Evolutionary conservation across 2,888 invertebrate genomes (phyloP), one percentile per base, ranked within the genome.

Genomic region (Cetonia aurata): DNA sequence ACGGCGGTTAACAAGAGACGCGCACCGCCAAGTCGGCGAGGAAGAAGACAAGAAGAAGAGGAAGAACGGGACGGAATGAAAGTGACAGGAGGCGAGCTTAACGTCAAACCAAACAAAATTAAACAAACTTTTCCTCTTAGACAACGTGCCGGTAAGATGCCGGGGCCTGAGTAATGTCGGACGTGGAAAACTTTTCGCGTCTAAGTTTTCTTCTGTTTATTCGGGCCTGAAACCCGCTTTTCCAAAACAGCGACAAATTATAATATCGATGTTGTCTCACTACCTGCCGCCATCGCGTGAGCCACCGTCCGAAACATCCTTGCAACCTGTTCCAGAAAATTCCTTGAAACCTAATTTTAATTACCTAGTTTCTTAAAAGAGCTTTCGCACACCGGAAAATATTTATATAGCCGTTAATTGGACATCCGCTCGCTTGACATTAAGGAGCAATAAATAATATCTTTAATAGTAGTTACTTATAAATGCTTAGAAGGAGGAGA

Each of bases 61-160:
- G 56, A 56, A 56, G 56, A 56, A 56, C 56, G 33, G 82, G 81
- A 82, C 80, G 80, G 82, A 80, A 84, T 83, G 84, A 84, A 84
- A 85, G 83, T 85, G 84, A 85, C 84, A 84, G 82, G 82, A 83
- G 80, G 81, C 82, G 78, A 82, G 83, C 83, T 85, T 84, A 84
- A 83, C 83, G 84, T 84, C 84, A 84, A 84, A 84, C 83, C 83
- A 84, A 85, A 85, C 84, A 84, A 85, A 84, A 84, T 84, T 84
- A 83, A 84, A 84, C 83, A 83, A 84, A 85, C 82, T 85, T 85
- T 85, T 84, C 84, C 83, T 84, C 83, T 84, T 83, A 83, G 82
- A 82, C 82, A 82, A 81, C 81, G 81, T 80, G 80, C 81, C 80
- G 80, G 81, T 82, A 81, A 82, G 80, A 82, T 37, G 70, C 67